Evolutionary conservation across 2,113 vertebrate species (phyloP).

Genomic region (Rhinichthys klamathensis): DNA sequence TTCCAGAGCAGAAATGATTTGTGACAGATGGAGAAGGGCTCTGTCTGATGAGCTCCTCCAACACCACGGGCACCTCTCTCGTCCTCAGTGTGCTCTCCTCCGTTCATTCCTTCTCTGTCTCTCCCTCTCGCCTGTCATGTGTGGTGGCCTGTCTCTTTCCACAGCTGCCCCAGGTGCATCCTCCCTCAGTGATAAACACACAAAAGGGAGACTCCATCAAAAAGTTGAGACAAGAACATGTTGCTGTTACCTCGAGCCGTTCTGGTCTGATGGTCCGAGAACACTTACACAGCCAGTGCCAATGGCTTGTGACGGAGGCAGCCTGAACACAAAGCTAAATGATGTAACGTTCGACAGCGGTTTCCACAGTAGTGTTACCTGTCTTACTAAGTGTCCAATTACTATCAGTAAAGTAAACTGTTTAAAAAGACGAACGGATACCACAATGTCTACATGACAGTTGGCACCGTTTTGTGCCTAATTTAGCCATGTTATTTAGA

Average conservation of each 20-base stretch:
- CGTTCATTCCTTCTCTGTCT: conserved; percentile 58
- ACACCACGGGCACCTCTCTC: conserved; percentile 52
- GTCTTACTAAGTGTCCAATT: conserved; percentile 18
- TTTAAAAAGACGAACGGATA: not conserved
- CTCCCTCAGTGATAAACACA: conserved; percentile 45
- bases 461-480: not conserved
- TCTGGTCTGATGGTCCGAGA: conserved; percentile 34
- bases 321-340: conserved; percentile 16
- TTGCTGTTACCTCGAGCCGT: conserved; percentile 32
- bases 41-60: conserved; percentile 71
- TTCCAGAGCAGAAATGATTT: conserved; percentile 99
- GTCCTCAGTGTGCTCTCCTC: conserved; percentile 16
- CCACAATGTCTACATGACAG: not conserved
- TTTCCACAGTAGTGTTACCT: conserved; percentile 6
- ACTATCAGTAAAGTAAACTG: not conserved
- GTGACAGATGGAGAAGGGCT: conserved; percentile 93
- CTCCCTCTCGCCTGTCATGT: conserved; percentile 62
- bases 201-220: conserved; percentile 33
- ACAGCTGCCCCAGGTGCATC: conserved; percentile 54
- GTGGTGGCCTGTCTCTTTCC: conserved; percentile 51
- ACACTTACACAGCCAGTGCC: conserved; percentile 32
- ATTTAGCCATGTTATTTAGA: conserved; percentile 4
- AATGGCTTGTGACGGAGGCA: conserved; percentile 32
- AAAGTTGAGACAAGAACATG: conserved; percentile 46
- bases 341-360: not conserved